Percentiles rank a stretch among this genome's conserved stretches.
Evolutionary conservation across 2,888 invertebrate species (phyloP).

Genomic region (Agrotis exclamationis): DNA sequence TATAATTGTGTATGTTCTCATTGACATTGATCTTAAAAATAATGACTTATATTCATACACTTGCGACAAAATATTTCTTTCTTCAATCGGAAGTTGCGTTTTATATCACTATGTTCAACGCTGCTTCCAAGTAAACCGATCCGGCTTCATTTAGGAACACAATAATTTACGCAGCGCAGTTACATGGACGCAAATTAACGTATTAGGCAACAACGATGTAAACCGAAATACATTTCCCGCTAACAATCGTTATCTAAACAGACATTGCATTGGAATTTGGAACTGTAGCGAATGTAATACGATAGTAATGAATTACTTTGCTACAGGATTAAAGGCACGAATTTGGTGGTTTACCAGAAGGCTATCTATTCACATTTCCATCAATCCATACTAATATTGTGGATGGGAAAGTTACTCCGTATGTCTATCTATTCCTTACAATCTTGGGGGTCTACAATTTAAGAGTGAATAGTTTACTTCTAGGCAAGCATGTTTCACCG

Average conservation of each 20-base stretch:
- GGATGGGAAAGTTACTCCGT: too few species aligned
- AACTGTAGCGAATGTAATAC: constrained; percentile 52
- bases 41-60: too few species aligned
- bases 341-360: background rate
- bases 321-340: constrained; percentile 1
- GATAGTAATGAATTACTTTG: constrained; percentile 68
- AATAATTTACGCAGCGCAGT: constrained; percentile 43
- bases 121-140: constrained; percentile 45
- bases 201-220: constrained; percentile 43
- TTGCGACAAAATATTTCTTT: too few species aligned
- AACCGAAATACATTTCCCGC: constrained; percentile 58
- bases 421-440: too few species aligned
- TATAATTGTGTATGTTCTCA: too few species aligned
- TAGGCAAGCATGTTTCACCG: too few species aligned
- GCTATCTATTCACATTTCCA: background rate
- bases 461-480: too few species aligned
- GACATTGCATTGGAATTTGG: constrained; percentile 47
- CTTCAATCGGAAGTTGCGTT: too few species aligned
- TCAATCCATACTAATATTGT: background rate
- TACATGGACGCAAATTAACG: constrained; percentile 55
- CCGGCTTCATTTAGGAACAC: constrained; percentile 40
- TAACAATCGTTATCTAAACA: constrained; percentile 50
- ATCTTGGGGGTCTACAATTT: too few species aligned
- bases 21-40: too few species aligned
- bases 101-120: constrained; percentile 14